Evolutionary conservation across 1,140 invertebrate species (phyloP).

Genomic region (Drosophila rhopaloa): DNA sequence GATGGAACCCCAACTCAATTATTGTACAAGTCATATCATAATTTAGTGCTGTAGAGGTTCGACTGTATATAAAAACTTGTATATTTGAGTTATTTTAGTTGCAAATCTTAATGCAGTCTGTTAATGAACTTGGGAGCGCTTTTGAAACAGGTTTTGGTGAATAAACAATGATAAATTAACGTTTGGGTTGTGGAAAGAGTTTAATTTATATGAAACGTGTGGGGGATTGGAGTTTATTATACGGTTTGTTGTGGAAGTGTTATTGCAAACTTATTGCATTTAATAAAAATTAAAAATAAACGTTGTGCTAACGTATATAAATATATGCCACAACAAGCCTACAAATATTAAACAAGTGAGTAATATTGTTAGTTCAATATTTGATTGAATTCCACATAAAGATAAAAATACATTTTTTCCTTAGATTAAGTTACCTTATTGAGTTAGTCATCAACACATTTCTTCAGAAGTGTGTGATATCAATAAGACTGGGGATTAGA

Average conservation of each 20-base stretch:
- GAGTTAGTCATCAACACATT: conserved; percentile 13
- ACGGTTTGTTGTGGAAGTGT: not conserved
- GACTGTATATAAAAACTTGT: not conserved
- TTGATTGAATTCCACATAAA: not conserved
- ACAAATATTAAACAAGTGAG: not conserved
- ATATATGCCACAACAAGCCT: conserved; percentile 1
- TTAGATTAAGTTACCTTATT: not conserved
- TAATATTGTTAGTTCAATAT: not conserved
- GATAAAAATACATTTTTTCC: not conserved
- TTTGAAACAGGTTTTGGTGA: conserved; percentile 21
- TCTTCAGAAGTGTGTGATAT: not conserved
- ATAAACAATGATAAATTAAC: conserved; percentile 13
- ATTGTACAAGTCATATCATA: not conserved
- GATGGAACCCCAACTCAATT: no score
- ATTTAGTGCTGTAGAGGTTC: not conserved
- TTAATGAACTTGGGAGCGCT: conserved; percentile 36
- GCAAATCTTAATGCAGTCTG: conserved; percentile 19
- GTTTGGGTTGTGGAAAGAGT: not conserved
- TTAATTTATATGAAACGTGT: conserved; percentile 1
- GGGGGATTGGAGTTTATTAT: conserved; percentile 5
- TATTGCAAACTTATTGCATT: not conserved
- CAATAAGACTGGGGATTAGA: no score
- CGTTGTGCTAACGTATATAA: not conserved
- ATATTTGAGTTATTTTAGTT: conserved; percentile 1
- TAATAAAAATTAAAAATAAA: not conserved